A percentile compares a stretch with the other conserved stretches of the same genome.
Conservation (phyloP, 2,113 vertebrate genomes). For the sheep (Ovis aries) region DNA sequence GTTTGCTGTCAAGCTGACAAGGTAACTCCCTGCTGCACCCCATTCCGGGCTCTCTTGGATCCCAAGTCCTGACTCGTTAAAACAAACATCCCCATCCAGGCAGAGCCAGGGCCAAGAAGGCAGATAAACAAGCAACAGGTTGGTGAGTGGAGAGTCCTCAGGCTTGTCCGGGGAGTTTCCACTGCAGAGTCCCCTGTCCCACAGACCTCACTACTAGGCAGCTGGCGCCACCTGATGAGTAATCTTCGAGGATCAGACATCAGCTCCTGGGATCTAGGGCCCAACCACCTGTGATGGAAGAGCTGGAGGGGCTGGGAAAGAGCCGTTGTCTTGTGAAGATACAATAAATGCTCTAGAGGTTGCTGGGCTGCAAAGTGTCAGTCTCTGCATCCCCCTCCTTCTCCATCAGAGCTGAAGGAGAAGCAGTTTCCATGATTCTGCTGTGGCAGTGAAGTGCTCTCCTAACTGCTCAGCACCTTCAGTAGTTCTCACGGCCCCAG, state of each 20-base stretch:
- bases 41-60: background rate
- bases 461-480: background rate
- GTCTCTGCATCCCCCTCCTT: background rate
- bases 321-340: background rate
- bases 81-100: conserved; percentile 33
- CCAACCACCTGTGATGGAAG: background rate
- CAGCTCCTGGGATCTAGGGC: background rate
- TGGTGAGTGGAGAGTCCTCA: background rate
- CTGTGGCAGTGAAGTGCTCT: background rate
- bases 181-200: background rate
- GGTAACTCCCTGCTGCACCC: background rate
- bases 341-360: background rate
- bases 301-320: background rate
- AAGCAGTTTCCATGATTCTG: background rate
- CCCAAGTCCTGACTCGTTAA: background rate
- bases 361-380: background rate
- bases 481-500: background rate
- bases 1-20: background rate
- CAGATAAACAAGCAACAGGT: conserved; percentile 28
- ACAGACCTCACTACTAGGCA: background rate
- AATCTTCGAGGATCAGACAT: conserved; percentile 24
- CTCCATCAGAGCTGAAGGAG: background rate
- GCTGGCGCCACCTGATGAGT: background rate
- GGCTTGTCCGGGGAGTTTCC: conserved; percentile 48
- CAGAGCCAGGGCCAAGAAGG: background rate